Evolutionary conservation across 2,797 vertebrate genomes (phyloP).

Genomic region (Threskiornis aethiopicus): DNA sequence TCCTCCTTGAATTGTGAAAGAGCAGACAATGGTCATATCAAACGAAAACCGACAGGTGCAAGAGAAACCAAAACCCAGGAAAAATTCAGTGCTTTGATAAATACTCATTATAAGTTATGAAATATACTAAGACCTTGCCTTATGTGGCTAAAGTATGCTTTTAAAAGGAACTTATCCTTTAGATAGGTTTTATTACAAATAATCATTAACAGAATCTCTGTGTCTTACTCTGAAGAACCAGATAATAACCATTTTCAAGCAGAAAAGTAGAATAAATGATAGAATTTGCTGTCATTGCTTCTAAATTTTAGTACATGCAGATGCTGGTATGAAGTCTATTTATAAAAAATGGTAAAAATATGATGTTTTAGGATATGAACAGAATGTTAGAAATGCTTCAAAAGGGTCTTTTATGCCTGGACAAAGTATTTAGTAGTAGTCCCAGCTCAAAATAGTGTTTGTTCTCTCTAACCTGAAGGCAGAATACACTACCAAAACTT

Average conservation of each 20-base stretch:
- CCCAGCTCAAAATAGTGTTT: neutral
- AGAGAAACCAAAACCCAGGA: neutral
- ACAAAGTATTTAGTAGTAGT: neutral
- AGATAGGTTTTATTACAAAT: neutral
- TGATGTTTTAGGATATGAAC: neutral
- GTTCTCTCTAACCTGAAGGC: neutral
- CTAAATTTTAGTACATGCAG: neutral
- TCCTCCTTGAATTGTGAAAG: neutral
- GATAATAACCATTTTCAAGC: neutral
- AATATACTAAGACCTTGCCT: neutral
- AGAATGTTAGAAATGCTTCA: neutral
- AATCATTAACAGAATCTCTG: neutral
- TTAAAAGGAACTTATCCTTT: neutral
- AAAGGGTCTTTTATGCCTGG: neutral
- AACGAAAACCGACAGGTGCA: neutral
- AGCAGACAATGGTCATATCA: accelerated
- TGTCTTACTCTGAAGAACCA: neutral
- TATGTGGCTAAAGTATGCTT: neutral
- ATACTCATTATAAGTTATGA: neutral
- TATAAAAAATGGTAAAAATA: neutral
- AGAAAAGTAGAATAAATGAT: neutral
- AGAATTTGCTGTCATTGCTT: neutral
- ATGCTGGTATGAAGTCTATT: neutral
- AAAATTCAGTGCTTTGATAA: neutral
- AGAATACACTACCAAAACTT: neutral